Conservation (phyloP, 2,888 invertebrate genomes). For the Sturmia bella region DNA sequence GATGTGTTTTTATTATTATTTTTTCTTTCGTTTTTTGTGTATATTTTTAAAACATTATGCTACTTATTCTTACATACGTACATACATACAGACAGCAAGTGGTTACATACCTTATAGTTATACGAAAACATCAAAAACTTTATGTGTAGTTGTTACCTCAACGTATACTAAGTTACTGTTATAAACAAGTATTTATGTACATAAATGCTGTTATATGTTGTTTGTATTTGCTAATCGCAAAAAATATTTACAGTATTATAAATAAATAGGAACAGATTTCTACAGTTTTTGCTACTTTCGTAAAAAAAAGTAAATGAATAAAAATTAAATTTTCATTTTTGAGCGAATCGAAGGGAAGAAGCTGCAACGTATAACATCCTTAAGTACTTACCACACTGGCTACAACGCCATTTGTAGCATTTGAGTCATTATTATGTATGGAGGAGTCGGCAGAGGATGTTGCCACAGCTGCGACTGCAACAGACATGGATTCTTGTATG, state of each 20-base stretch:
- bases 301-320: background rate
- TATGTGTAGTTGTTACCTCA: background rate
- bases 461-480: background rate
- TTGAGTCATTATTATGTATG: conserved; percentile 34
- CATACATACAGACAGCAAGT: background rate
- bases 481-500: conserved; percentile 77
- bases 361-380: conserved; percentile 9
- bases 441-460: conserved; percentile 25
- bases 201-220: conserved; percentile 4
- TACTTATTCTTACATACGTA: conserved; percentile 4
- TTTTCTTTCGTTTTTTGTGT: too few relatives aligned
- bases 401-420: conserved; percentile 13
- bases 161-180: background rate
- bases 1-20: conserved; percentile 28
- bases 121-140: conserved; percentile 3
- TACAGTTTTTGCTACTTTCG: conserved; percentile 27
- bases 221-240: conserved; percentile 7
- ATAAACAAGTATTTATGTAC: background rate
- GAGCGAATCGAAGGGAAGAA: background rate
- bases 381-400: conserved; percentile 51
- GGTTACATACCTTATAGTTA: background rate
- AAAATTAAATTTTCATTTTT: background rate
- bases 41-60: conserved; percentile 27
- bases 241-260: conserved; percentile 57
- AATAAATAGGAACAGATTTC: conserved; percentile 45